A percentile compares a stretch with the other conserved stretches of the same genome.
These are phyloP conservation scores for Antennarius striatus DNA, from an alignment of 2,113 vertebrate species.

Conservation along the genomic window DNA sequence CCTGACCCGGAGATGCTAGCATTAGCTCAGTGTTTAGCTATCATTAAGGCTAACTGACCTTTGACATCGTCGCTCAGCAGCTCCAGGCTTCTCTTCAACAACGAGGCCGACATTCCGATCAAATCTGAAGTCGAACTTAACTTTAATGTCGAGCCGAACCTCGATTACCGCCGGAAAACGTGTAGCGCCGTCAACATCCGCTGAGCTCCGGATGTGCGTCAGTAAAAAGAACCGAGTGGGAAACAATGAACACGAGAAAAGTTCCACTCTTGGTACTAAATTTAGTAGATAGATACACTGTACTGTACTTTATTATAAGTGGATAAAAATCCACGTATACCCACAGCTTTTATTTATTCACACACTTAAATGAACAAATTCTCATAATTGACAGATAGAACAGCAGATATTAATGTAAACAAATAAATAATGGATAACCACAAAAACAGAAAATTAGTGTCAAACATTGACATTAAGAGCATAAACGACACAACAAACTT, in stretches of 20 bases:
- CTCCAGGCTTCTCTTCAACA: slow-evolving; percentile 69
- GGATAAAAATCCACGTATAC: too few species aligned
- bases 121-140: rapidly evolving
- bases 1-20: slow-evolving; percentile 42
- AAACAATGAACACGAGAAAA: not conserved
- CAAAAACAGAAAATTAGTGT: too few species aligned
- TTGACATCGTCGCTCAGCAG: slow-evolving; percentile 57
- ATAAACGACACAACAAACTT: too few species aligned
- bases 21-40: not conserved
- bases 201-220: slow-evolving; percentile 6
- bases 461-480: too few species aligned
- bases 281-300: too few species aligned
- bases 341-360: too few species aligned
- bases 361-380: too few species aligned
- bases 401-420: too few species aligned
- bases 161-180: not conserved
- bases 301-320: too few species aligned
- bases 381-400: too few species aligned
- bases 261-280: slow-evolving; percentile 4
- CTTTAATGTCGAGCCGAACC: rapidly evolving
- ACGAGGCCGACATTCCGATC: slow-evolving; percentile 62
- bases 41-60: slow-evolving; percentile 35
- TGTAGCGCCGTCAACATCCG: slow-evolving; percentile 53
- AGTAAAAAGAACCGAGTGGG: slow-evolving; percentile 11
- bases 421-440: too few species aligned